These are phyloP conservation scores for Halcyon smyrnensis DNA, from an alignment of 2,797 vertebrate species.

Conservation along the genomic window DNA sequence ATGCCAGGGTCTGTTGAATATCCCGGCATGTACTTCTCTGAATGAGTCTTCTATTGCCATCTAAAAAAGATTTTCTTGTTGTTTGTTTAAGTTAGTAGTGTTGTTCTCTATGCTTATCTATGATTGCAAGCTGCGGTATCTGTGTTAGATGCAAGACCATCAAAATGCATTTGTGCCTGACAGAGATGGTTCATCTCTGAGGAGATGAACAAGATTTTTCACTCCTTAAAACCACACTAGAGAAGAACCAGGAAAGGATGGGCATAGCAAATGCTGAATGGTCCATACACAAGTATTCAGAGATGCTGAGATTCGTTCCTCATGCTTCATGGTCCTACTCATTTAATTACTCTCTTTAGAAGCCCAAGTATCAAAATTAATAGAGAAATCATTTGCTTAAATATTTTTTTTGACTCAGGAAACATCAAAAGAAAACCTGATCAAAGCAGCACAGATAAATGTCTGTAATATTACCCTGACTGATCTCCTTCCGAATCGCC, in stretches of 20 bases:
- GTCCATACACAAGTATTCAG: background rate
- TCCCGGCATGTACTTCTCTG: background rate
- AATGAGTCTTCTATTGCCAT: background rate
- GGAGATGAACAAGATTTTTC: background rate
- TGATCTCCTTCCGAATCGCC: conserved; percentile 22
- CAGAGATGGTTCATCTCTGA: background rate
- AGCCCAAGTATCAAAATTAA: background rate
- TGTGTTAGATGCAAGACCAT: background rate
- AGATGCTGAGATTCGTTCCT: background rate
- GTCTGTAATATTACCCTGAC: conserved; percentile 1
- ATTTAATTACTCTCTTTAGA: background rate
- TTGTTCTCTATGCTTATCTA: background rate
- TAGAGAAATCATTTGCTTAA: background rate
- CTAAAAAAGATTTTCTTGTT: background rate
- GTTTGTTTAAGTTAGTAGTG: background rate
- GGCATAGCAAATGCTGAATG: background rate
- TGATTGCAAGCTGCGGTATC: background rate
- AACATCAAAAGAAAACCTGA: conserved; percentile 47
- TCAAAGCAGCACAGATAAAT: conserved; percentile 49
- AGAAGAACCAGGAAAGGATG: background rate
- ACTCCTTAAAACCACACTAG: background rate
- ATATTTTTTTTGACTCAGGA: background rate
- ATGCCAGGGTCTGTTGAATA: background rate
- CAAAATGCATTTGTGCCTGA: background rate
- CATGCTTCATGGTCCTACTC: background rate